Evolutionary conservation across 2,888 invertebrate genomes (phyloP).

Genomic region (Pyrrhosoma nymphula): DNA sequence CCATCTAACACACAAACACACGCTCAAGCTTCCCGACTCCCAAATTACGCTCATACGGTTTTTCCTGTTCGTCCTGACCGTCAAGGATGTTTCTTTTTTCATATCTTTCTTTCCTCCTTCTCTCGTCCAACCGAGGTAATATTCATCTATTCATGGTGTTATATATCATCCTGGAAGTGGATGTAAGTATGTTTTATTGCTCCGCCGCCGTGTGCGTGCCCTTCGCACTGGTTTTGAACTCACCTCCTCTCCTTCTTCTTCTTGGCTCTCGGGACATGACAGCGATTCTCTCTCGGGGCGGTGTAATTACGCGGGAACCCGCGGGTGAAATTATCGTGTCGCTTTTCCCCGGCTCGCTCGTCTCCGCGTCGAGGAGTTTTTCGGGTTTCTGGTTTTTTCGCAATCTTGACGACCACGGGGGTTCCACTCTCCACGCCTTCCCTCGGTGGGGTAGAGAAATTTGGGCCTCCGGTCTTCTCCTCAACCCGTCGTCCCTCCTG

Average conservation of each 20-base stretch:
- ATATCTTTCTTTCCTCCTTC: background rate
- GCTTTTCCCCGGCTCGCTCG: background rate
- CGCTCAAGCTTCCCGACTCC: background rate
- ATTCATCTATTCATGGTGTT: conserved; percentile 36
- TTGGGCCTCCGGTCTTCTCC: background rate
- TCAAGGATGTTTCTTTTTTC: background rate
- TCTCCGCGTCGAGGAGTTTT: background rate
- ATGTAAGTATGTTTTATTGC: conserved; percentile 32
- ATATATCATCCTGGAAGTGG: conserved; percentile 29
- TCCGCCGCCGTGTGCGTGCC: background rate
- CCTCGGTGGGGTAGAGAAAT: background rate
- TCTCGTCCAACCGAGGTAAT: background rate
- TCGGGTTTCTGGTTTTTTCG: background rate
- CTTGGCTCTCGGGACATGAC: no score
- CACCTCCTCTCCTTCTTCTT: background rate
- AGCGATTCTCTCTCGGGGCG: background rate
- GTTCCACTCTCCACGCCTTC: no score
- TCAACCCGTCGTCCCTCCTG: background rate
- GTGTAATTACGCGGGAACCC: conserved; percentile 18
- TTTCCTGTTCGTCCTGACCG: conserved; percentile 19
- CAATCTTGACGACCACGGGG: background rate
- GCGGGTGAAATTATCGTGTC: conserved; percentile 17
- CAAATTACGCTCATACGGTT: conserved; percentile 54
- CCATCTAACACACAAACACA: conserved; percentile 60
- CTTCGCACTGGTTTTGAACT: background rate